Evolutionary conservation across 2,797 vertebrate genomes (phyloP).

Genomic region (Aselliscus stoliczkanus): DNA sequence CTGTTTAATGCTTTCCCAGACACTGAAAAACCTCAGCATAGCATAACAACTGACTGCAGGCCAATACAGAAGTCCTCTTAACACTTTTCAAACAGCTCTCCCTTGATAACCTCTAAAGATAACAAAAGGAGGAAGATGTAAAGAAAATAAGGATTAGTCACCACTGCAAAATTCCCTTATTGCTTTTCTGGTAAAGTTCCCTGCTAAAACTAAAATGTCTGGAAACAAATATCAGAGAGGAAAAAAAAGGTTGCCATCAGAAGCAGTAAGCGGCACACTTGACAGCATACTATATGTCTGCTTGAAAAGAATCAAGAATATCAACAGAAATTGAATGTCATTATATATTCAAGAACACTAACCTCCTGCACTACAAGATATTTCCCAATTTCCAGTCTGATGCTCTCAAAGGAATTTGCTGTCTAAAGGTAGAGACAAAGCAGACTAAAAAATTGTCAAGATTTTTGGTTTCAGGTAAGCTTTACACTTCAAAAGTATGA

Average conservation of each 20-base stretch:
- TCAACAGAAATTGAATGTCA: neutral
- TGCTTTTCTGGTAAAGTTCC: neutral
- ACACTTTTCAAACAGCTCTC: neutral
- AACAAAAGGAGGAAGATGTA: neutral
- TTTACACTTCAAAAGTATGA: neutral
- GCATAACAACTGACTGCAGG: neutral
- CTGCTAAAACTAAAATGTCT: neutral
- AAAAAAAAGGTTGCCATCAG: neutral
- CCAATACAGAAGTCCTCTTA: neutral
- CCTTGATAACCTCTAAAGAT: neutral
- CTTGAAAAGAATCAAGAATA: constrained; percentile 32
- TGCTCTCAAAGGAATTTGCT: neutral
- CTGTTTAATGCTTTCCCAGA: constrained; percentile 36
- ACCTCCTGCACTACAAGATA: neutral
- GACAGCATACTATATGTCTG: neutral
- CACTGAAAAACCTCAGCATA: constrained; percentile 1
- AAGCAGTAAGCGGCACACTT: neutral
- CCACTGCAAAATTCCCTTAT: neutral
- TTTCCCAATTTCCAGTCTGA: constrained; percentile 1
- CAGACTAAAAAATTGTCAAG: neutral
- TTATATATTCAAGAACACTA: neutral
- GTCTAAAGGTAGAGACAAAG: neutral
- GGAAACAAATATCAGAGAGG: neutral
- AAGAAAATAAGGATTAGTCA: constrained; percentile 44
- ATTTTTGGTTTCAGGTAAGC: neutral